A percentile compares a stretch with the other conserved stretches of the same genome.
These are phyloP conservation scores for Aphrocallistes beatrix DNA, from an alignment of 37 sponge, comb jelly and placozoan species.

Conservation along the genomic window DNA sequence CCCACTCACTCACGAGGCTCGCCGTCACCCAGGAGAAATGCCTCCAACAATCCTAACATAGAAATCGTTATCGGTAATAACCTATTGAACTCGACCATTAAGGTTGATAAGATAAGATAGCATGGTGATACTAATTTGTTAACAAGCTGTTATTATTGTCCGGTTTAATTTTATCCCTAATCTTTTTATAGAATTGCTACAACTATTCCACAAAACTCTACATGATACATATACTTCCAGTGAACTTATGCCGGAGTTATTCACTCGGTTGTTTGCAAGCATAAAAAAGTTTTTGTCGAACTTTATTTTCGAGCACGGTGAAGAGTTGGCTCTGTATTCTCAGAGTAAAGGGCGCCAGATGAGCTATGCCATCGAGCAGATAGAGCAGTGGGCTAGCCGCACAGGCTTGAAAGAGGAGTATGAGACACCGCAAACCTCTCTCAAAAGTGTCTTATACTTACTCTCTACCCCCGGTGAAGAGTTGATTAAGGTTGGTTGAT, in stretches of 20 bases:
- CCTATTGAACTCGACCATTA: background rate
- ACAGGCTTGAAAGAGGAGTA: background rate
- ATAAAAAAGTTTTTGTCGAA: background rate
- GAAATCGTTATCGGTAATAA: background rate
- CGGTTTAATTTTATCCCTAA: background rate
- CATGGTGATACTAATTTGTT: background rate
- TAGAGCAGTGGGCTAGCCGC: constrained; percentile 7
- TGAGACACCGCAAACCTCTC: background rate
- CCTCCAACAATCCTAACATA: background rate
- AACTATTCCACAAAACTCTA: background rate
- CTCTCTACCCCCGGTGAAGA: background rate
- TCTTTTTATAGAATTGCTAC: background rate
- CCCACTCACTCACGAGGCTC: background rate
- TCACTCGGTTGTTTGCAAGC: background rate
- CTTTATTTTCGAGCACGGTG: constrained; percentile 10
- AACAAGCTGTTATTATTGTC: background rate
- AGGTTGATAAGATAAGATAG: too few species aligned
- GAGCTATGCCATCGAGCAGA: background rate
- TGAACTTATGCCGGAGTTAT: background rate
- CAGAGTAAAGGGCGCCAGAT: background rate
- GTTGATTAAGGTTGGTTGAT: background rate
- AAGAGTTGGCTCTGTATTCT: background rate
- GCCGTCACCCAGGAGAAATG: background rate
- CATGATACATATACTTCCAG: background rate
- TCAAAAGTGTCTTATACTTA: background rate